Conservation (phyloP, 1,140 invertebrate genomes). For the Tribolium castaneum region DNA sequence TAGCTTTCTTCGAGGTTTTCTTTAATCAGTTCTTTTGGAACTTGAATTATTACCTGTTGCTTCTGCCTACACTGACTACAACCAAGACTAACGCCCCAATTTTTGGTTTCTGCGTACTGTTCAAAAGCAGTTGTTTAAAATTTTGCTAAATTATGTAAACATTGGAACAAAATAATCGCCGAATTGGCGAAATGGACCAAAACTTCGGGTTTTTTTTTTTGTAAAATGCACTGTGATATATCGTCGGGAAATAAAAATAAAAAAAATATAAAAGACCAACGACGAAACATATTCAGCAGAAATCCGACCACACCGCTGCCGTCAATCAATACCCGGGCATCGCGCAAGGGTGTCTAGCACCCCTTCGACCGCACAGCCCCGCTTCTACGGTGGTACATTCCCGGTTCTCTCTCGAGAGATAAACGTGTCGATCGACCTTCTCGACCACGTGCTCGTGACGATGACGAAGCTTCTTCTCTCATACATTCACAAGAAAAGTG, state of each 20-base stretch:
- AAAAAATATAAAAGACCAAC: neutral
- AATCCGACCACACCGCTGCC: slow-evolving; percentile 40
- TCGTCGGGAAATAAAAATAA: neutral
- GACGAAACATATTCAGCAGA: slow-evolving; percentile 27
- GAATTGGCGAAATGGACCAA: neutral
- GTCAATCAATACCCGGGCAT: slow-evolving; percentile 49
- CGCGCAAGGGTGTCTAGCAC: slow-evolving; percentile 46
- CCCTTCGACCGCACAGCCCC: slow-evolving; percentile 31
- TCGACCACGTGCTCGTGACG: neutral
- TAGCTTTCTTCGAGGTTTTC: too few species aligned
- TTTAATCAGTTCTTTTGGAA: too few species aligned
- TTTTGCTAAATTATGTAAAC: too few species aligned
- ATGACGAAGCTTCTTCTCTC: slow-evolving; percentile 15
- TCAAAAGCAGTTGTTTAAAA: too few species aligned
- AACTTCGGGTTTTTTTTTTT: neutral
- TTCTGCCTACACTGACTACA: too few species aligned
- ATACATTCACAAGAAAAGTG: neutral
- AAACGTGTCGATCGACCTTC: neutral
- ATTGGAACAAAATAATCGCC: too few species aligned
- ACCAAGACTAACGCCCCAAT: too few species aligned
- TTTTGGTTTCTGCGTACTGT: too few species aligned
- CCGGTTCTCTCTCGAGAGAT: neutral
- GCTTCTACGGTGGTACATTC: slow-evolving; percentile 8
- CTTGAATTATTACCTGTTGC: too few species aligned
- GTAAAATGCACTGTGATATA: neutral